Conservation (phyloP, 2,113 vertebrate genomes). For the rabbit (Oryctolagus cuniculus) region mOryCun1.1 NC_091451.1:38512501-38513000, state of each 20-base stretch:
- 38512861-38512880: not conserved
- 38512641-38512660: not conserved
- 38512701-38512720: slow-evolving; percentile 34
- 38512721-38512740: not conserved
- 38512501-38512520: not conserved
- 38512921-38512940: not conserved
- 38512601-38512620: not conserved
- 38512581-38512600: not conserved
- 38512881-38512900: not conserved
- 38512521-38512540: not conserved
- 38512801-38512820: not conserved
- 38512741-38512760: not conserved
- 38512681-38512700: not conserved
- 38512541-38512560: not conserved
- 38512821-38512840: not conserved
- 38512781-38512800: not conserved
- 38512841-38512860: not conserved
- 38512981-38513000: not conserved
- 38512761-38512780: not conserved
- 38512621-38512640: not conserved
- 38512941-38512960: not conserved
- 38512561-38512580: not conserved
- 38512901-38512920: not conserved
- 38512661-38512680: not conserved
- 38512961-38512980: not conserved